Base-by-base conservation (phyloP, 2,888 invertebrate genomes). In the Ellobium chinense region DNA sequence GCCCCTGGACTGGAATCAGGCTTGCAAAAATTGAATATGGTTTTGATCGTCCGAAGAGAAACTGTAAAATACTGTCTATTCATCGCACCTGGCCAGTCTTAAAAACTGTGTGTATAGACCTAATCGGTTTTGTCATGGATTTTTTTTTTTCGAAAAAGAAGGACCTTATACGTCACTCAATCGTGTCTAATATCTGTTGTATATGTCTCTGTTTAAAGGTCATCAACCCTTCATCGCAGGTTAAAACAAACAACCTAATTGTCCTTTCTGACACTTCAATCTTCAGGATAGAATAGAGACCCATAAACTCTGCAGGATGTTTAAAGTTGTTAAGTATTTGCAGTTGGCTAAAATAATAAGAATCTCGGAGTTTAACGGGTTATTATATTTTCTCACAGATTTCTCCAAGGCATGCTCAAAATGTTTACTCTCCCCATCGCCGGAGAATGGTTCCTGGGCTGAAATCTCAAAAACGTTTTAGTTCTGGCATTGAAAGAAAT, bases 1-100 rank as follows among this genome's bases (percentile, higher is more conserved):
- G n/a, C n/a, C n/a, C n/a, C n/a, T n/a, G n/a, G n/a, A n/a, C n/a
- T n/a, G n/a, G n/a, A n/a, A n/a, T n/a, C n/a, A n/a, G n/a, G n/a
- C n/a, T n/a, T n/a, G n/a, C n/a, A 46, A 46, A 46, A 18, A 46
- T 46, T 12, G 46, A 46, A 46, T 46, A 18, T 46, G 46, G n/a
- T 46, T 46, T 12, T 46, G 46, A 46, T 46, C 66, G 36, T 7
- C 66, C 24, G 5, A 24, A 39, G 46, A 4, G 39, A 39, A 34
- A 68, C 27, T 68, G 39, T 24, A 31, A 68, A 68, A 68, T 27
- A 37, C 24, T 39, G 12, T 39, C 37, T 39, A 68, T 68, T 68
- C 66, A 68, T 4, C 37, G 27, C 66, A 68, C 66, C 36, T 68
- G 66, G 54, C 21, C 21, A 1, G 7, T 2, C 24, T 54, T 27